phyloP scores from a whole-genome alignment of 1,140 invertebrate species.

The Tribolium madens region DNA sequence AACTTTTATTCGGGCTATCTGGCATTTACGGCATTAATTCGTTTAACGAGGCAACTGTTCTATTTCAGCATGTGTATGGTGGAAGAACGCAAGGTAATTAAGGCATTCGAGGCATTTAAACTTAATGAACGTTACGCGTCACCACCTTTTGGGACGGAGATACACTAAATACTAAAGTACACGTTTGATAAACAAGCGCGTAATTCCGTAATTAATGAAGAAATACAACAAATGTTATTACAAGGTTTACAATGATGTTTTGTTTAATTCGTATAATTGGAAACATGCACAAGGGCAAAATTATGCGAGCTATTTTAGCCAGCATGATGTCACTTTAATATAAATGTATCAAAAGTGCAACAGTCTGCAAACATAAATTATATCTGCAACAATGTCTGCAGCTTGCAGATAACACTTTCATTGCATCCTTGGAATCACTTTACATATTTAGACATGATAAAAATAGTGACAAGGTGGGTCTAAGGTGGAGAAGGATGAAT shows the following conservation, averaged over 20 bases:
- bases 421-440: neutral
- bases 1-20: slow-evolving; percentile 35
- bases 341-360: slow-evolving; percentile 16
- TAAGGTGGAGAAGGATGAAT: neutral
- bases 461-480: neutral
- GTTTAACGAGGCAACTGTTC: slow-evolving; percentile 42
- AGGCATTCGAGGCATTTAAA: slow-evolving; percentile 42
- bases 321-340: neutral
- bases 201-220: slow-evolving; percentile 33
- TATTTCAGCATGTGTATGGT: slow-evolving; percentile 36
- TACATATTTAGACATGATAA: neutral
- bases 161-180: slow-evolving; percentile 41
- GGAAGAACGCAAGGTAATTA: slow-evolving; percentile 44
- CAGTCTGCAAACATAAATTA: slow-evolving; percentile 14
- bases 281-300: no score
- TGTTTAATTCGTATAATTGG: no score
- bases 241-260: neutral
- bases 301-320: neutral
- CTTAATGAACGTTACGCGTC: slow-evolving; percentile 47
- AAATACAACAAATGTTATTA: slow-evolving; percentile 2
- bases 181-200: slow-evolving; percentile 30
- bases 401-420: neutral
- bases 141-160: slow-evolving; percentile 45
- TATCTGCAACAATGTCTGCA: neutral
- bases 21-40: slow-evolving; percentile 42